Evolutionary conservation across 2,888 invertebrate genomes (phyloP), one percentile per base, ranked within the genome.

Genomic region (Epinotia bilunana): DNA sequence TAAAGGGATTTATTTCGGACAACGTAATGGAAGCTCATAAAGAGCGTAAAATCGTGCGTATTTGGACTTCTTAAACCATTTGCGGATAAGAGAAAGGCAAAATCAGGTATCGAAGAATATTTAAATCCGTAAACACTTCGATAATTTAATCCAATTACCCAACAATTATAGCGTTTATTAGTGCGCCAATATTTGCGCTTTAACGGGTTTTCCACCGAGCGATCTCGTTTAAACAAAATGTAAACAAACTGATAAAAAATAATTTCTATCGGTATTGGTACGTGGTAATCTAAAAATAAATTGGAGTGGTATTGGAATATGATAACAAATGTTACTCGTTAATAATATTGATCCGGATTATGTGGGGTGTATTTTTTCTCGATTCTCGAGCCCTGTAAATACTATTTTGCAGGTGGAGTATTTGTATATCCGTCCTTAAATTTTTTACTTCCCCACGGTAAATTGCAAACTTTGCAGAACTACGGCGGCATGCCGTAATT

Each of bases 381-480:
- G 11, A 69, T 28, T 46, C 20, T 18, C n/a, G 12, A 60, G 43
- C 43, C 39, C 18, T 68, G 57, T 43, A 12, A 46, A 20, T 20
- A 20, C 20, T 20, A 20, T 20, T 1, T 20, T 1, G 2, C 20
- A 20, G 20, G 20, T 20, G 20, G n/a, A 28, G 23, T n/a, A 57
- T 55, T 53, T 58, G 20, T 4, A 43, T 63, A 60, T n/a, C 18
- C n/a, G 18, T 57, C 76, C 74, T 77, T 76, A 61, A 73, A 58
- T 75, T 77, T 77, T 70, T 67, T 72, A n/a, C 71, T 73, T 72
- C 46, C 64, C 58, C 39, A 20, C 39, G 62, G 63, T 72, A 71
- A 78, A 76, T 75, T 75, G 78, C 78, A 76, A 81, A 80, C 78
- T 78, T 77, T 68, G 70, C 57, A 43, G 76, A 78, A 77, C 77